Evolutionary conservation across 2,888 invertebrate species (phyloP), one percentile per base, ranked within the genome.

Genomic region (Tenthredo amoena): DNA sequence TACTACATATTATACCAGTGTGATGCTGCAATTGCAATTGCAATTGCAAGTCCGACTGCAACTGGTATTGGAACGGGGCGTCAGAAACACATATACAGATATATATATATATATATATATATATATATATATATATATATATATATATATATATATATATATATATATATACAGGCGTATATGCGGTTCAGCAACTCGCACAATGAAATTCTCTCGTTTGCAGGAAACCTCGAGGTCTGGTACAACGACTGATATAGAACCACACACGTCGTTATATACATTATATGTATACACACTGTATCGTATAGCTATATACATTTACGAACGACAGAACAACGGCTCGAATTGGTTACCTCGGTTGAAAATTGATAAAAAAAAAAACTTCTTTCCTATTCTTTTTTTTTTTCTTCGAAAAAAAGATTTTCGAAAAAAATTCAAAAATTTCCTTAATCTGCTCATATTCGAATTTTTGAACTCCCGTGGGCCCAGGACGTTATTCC

Each of bases 241-340:
- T 26, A 26, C 62, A 26, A 62, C 62, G 62, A 21, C 62, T 62
- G 62, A 62, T 62, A 62, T 68, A 68, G 68, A 68, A 31, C 31
- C 26, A 68, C 31, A 68, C 47, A 47, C 47, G 47, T 47, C 47
- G 47, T 47, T 15, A 47, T 12, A 47, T 18, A 68, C 18, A 68
- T 18, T 62, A 26, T 26, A 26, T 21, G 26, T 21, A 9, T 12
- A n/a, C 26, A 62, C 2, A 21, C 10, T 58, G 21, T 58, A 21
- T 21, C n/a, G 58, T 47, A 47, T 26, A 26, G 26, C 26, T 47
- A 15, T 47, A 15, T 47, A 47, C 47, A 15, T 47, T 47, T 15
- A 47, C 47, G 15, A 15, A 47, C 47, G 3, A 47, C 47, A 15
- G 1, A 47, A 47, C 15, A 47, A 47, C 47, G 15, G 47, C 12